Evolutionary conservation across 92 coral and sea anemone species (phyloP), one percentile per base, ranked within the genome.

Genomic region (Blastomussa wellsi): DNA sequence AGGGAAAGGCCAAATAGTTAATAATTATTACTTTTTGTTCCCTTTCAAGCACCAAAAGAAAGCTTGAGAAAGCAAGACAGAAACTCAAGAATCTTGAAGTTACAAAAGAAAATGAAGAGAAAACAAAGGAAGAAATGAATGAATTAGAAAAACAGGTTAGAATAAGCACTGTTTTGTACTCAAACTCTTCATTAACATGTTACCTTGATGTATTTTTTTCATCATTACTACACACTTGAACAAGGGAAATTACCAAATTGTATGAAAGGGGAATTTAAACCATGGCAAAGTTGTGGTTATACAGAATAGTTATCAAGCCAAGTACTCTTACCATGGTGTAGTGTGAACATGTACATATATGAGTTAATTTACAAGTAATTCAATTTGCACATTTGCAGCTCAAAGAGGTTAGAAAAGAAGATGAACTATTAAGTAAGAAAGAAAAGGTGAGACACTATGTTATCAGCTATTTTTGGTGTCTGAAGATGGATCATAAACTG

Each of bases 111-210:
- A 84, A 86, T 67, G 65, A 83, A 64, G 90, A 72, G 26, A 47
- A 82, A 10, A 52, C 84, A 41, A 80, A 77, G 49, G 37, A 87
- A 67, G 37, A 94, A 52, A 62, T 91, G 5, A 69, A 31, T 41
- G 82, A 90, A 69, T 85, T 90, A 60, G 95, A 95, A 69, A 78
- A 88, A 28, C 91, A 95, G 98, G 98, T 95, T 65, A 32, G n/a
- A n/a, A n/a, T n/a, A n/a, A n/a, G n/a, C n/a, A n/a, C n/a, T n/a
- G n/a, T n/a, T n/a, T n/a, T n/a, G n/a, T n/a, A n/a, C n/a, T n/a
- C n/a, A n/a, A n/a, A n/a, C n/a, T n/a, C n/a, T n/a, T n/a, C n/a
- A n/a, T n/a, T n/a, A n/a, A n/a, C n/a, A n/a, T n/a, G n/a, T n/a
- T n/a, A n/a, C n/a, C n/a, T n/a, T n/a, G n/a, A n/a, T n/a, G n/a